Evolutionary conservation across 1,140 invertebrate genomes (phyloP), one percentile per base, ranked within the genome.

Genomic region (Himalopsyche phryganea): DNA sequence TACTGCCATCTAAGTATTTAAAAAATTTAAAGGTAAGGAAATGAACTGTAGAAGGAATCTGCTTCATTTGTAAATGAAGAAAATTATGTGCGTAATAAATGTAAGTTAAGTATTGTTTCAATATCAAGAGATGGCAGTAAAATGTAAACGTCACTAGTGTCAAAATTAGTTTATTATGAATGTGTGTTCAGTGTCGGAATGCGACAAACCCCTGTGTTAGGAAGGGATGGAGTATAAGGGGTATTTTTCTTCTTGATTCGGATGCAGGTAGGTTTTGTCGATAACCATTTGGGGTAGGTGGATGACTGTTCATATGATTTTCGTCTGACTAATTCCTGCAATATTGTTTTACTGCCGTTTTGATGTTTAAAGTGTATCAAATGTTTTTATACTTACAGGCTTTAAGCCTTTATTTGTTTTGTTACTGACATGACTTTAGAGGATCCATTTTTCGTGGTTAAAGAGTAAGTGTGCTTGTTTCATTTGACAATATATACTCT

Each of bases 371-470:
- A 49, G 41, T 42, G 19, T 42, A 33, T 49, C 54, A 56, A 49
- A 56, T 56, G 54, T 42, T 18, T 56, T 44, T 56, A 33, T 38
- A 49, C 13, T 44, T 19, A 32, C 35, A 19, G 54, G 54, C 46
- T 48, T 41, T 17, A 17, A 32, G 36, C 54, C 54, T 49, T 7
- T 38, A 18, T 36, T 35, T 32, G 19, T 49, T 44, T 49, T 40
- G 23, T 47, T 47, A 56, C 70, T 81, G 82, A 79, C 78, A 95
- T 94, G 92, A 92, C 91, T 84, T 85, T 94, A 78, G 91, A 94
- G 82, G 92, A 95, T 82, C 92, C 92, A 62, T 95, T 93, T 83
- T 94, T 94, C 83, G 91, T 94, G 75, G 91, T 94, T 67, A 93
- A 92, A 84, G 91, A 94, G 92, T 95, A 86, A 91, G 90, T 85